phyloP scores from a whole-genome alignment of 2,888 invertebrate genomes.

The Lasioglossum oenotherae region DNA sequence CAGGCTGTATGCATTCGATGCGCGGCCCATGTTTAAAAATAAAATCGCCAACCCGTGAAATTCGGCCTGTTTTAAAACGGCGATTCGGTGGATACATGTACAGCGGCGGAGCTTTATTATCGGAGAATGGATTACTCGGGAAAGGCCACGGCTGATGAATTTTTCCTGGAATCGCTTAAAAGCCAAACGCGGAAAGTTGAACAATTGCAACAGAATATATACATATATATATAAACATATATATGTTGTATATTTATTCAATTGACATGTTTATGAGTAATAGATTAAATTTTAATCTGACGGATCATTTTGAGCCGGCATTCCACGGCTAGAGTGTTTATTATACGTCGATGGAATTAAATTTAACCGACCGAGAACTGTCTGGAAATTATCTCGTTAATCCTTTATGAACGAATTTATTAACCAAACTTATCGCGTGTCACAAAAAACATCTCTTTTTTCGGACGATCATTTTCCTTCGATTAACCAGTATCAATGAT shows the following conservation, averaged over 20 bases:
- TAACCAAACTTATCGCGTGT: background rate
- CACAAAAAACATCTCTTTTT: background rate
- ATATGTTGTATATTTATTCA: background rate
- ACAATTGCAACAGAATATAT: background rate
- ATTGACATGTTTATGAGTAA: constrained; percentile 14
- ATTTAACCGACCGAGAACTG: background rate
- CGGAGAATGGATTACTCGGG: constrained; percentile 8
- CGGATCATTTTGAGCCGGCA: background rate
- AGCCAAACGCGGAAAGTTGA: constrained; percentile 1
- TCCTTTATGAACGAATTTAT: constrained; percentile 3
- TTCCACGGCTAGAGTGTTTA: background rate
- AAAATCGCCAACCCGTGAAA: background rate
- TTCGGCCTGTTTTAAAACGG: constrained; percentile 11
- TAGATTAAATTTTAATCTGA: constrained; percentile 10
- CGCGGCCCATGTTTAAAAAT: constrained; percentile 8
- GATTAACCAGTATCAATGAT: too few relatives aligned
- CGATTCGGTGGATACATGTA: background rate
- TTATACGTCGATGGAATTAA: background rate
- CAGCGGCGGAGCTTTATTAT: constrained; percentile 11
- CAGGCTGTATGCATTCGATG: background rate
- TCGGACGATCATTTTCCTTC: background rate
- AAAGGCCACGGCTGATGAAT: constrained; percentile 9
- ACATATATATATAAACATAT: too few relatives aligned
- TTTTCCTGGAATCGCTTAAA: constrained; percentile 14
- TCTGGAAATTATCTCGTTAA: constrained; percentile 14